Percentiles rank a stretch among this genome's conserved stretches.
Conservation (phyloP, 2,888 invertebrate species). For the Achlya flavicornis region DNA sequence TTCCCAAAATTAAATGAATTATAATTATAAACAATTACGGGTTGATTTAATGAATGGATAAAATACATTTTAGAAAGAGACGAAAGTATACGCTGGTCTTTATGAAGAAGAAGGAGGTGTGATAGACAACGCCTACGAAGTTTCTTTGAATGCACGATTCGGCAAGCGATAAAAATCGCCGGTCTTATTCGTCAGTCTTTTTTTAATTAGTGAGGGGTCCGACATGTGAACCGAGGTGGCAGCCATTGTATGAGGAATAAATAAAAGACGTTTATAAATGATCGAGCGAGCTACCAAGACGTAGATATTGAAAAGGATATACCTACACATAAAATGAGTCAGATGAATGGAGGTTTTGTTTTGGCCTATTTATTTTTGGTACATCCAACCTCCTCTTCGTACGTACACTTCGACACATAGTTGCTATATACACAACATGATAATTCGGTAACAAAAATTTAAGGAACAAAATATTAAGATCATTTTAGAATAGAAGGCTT, state of each 20-base stretch:
- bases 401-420: too few relatives aligned
- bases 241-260: conserved; percentile 76
- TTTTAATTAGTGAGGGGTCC: conserved; percentile 81
- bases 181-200: conserved; percentile 82
- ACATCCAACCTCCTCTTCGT: neutral
- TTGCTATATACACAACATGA: too few relatives aligned
- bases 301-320: conserved; percentile 64
- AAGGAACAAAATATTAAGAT: too few relatives aligned
- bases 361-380: conserved; percentile 3
- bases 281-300: conserved; percentile 53
- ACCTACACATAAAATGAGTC: neutral
- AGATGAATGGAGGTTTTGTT: neutral
- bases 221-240: conserved; percentile 77
- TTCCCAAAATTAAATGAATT: conserved; percentile 74
- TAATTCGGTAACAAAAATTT: too few relatives aligned
- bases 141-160: conserved; percentile 77
- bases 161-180: conserved; percentile 81
- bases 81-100: conserved; percentile 31
- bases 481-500: too few relatives aligned
- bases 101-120: conserved; percentile 62
- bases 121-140: conserved; percentile 75
- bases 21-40: conserved; percentile 81
- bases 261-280: conserved; percentile 73
- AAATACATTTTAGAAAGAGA: conserved; percentile 64
- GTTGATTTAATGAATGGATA: conserved; percentile 73